Percentiles rank a stretch among this genome's conserved stretches.
Evolutionary conservation across 2,113 vertebrate species (phyloP).

Genomic region (Actenoides lindsayi): DNA sequence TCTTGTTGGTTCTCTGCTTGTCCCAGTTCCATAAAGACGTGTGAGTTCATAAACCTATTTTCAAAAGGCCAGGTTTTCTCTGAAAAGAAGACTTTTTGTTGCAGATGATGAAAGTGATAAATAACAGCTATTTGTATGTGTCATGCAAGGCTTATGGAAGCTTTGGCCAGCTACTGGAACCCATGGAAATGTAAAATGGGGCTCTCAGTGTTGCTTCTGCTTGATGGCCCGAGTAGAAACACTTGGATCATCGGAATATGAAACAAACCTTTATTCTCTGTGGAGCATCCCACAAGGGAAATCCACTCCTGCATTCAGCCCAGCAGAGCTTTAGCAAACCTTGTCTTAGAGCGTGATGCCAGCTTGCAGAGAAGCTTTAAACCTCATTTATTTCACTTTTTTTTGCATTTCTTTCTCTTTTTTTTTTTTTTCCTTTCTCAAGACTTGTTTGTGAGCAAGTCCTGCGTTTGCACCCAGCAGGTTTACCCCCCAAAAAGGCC

Average conservation of each 20-base stretch:
- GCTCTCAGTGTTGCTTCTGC: background rate
- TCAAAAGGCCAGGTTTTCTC: background rate
- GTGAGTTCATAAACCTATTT: slow-evolving; percentile 4
- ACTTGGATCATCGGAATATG: background rate
- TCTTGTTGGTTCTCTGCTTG: background rate
- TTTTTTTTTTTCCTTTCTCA: background rate
- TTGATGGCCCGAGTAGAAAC: background rate
- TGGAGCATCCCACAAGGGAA: background rate
- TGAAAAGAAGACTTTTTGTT: background rate
- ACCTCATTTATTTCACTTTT: background rate
- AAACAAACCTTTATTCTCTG: background rate
- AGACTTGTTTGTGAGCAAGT: background rate
- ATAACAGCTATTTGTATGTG: background rate
- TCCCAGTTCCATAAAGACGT: slow-evolving; percentile 1
- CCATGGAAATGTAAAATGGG: background rate
- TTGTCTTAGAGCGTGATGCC: background rate
- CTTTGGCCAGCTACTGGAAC: background rate
- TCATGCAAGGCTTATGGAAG: background rate
- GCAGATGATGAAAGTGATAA: slow-evolving; percentile 24
- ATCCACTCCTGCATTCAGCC: background rate
- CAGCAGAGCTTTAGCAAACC: background rate
- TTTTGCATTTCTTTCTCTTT: background rate
- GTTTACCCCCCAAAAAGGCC: background rate
- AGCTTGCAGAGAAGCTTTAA: background rate
- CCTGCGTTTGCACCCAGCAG: background rate